Evolutionary conservation across 1,140 invertebrate genomes (phyloP).

Genomic region (Cylas formicarius): DNA sequence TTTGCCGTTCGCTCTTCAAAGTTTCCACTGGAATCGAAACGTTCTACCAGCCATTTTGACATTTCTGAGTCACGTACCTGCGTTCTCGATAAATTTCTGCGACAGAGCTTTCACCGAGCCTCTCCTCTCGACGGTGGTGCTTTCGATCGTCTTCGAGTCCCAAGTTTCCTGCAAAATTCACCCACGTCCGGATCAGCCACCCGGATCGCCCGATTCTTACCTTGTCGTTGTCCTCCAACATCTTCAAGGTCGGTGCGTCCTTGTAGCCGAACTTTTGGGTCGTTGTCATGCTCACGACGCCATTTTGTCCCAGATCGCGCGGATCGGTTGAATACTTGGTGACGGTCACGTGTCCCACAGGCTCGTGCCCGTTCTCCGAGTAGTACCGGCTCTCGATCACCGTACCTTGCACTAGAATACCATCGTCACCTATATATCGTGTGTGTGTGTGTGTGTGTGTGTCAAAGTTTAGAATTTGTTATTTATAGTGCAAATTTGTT

Average conservation of each 20-base stretch:
- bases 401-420: slow-evolving; percentile 55
- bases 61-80: slow-evolving; percentile 45
- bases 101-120: slow-evolving; percentile 64
- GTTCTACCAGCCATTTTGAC: background rate
- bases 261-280: slow-evolving; percentile 46
- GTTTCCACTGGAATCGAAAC: slow-evolving; percentile 43
- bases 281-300: slow-evolving; percentile 35
- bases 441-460: background rate
- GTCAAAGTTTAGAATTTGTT: no score
- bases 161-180: slow-evolving; percentile 21
- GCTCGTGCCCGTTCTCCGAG: slow-evolving; percentile 57
- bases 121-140: slow-evolving; percentile 48
- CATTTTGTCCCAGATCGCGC: slow-evolving; percentile 45
- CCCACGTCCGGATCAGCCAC: background rate
- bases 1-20: slow-evolving; percentile 44
- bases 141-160: slow-evolving; percentile 30
- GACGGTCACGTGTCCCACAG: slow-evolving; percentile 55
- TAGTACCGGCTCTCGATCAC: slow-evolving; percentile 57
- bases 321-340: slow-evolving; percentile 60
- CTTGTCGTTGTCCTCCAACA: slow-evolving; percentile 32
- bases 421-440: background rate
- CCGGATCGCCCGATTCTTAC: slow-evolving; percentile 15
- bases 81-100: slow-evolving; percentile 64
- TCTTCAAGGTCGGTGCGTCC: slow-evolving; percentile 32
- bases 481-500: no score